phyloP scores from a whole-genome alignment of 1,140 invertebrate genomes.

The Subanguina moxae region DNA sequence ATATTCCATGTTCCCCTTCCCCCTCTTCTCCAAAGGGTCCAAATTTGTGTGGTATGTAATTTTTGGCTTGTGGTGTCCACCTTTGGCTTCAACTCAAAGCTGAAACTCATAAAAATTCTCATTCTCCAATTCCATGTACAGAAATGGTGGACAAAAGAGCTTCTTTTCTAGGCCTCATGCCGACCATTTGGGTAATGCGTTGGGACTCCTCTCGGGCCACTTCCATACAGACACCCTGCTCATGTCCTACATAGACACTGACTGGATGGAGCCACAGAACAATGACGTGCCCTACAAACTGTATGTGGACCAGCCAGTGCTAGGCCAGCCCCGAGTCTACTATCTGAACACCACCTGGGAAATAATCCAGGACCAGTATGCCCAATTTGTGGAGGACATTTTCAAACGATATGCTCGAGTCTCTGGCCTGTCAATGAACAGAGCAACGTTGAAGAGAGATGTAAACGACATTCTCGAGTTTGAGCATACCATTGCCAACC shows the following conservation, averaged over 20 bases:
- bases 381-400: conserved; percentile 5
- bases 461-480: conserved; percentile 11
- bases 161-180: conserved; percentile 9
- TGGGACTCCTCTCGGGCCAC: conserved; percentile 34
- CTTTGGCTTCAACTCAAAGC: too few species aligned
- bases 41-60: neutral
- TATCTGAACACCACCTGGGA: conserved; percentile 40
- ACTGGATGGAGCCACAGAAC: conserved; percentile 45
- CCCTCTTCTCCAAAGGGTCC: neutral
- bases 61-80: too few species aligned
- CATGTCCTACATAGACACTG: conserved; percentile 37
- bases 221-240: conserved; percentile 37
- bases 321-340: conserved; percentile 16
- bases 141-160: too few species aligned
- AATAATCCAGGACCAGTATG: conserved; percentile 4
- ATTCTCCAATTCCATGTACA: too few species aligned
- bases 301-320: conserved; percentile 38
- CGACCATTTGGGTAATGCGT: conserved; percentile 17
- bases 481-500: conserved; percentile 9
- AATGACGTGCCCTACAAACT: conserved; percentile 28
- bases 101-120: too few species aligned
- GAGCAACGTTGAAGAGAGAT: neutral
- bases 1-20: neutral
- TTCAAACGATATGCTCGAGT: neutral
- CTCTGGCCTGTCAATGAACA: neutral